Conservation (phyloP, 2,888 invertebrate genomes). For the Himalopsyche tibetana region DNA sequence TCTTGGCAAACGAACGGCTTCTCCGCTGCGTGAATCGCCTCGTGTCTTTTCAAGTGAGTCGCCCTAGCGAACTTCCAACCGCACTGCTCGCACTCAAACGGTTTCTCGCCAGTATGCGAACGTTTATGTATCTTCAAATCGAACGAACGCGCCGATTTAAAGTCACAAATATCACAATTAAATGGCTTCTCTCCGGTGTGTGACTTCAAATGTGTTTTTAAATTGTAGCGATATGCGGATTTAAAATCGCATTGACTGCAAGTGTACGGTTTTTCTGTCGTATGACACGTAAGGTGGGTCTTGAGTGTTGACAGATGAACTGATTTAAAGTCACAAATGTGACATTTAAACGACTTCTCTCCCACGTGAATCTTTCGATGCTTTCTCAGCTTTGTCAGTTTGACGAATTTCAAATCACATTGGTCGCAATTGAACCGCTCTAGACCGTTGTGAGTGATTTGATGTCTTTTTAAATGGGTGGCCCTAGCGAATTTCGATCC, state of each 20-base stretch:
- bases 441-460: neutral
- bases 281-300: neutral
- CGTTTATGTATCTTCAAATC: too few relatives aligned
- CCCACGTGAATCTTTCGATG: constrained; percentile 33
- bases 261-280: constrained; percentile 36
- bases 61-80: too few relatives aligned
- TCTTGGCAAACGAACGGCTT: too few relatives aligned
- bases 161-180: too few relatives aligned
- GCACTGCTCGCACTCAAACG: too few relatives aligned
- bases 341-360: neutral
- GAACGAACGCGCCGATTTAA: too few relatives aligned
- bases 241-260: constrained; percentile 19
- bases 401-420: neutral
- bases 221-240: too few relatives aligned
- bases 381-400: neutral
- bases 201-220: too few relatives aligned
- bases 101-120: too few relatives aligned
- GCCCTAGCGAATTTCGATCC: constrained; percentile 17
- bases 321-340: neutral
- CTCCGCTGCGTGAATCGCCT: too few relatives aligned
- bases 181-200: too few relatives aligned
- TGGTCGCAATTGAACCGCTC: neutral
- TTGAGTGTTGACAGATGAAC: neutral
- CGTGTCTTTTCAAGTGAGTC: too few relatives aligned
- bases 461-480: constrained; percentile 11